Base-by-base conservation (phyloP, 2,113 vertebrate genomes). In the Sapayoa aenigma region DNA sequence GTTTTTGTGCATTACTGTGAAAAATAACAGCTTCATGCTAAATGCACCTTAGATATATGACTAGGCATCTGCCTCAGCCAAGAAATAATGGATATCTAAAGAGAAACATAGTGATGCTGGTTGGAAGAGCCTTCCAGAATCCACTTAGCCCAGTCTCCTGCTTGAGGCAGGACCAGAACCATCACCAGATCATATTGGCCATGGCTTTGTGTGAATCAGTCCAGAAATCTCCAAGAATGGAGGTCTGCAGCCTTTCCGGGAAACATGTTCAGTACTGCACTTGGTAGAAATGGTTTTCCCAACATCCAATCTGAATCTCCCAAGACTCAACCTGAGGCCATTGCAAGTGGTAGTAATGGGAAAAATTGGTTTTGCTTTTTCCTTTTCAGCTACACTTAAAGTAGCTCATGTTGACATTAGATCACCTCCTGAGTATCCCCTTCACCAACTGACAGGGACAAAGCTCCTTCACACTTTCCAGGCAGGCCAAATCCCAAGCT, bases 301-400 rank as follows among this genome's bases (percentile, higher is more conserved):
- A 47, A 0, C 8, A 23, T 25, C 27, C 15, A 21, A 19, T 8
- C 35, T 67, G 20, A 50, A 68, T 14, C 3, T 68, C 53, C 6
- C 30, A 72, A 23, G 7, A 24, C 46, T 80, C 20, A 46, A 14
- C 20, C 28, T 68, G 35, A 28, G 28, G 1, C 35, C 17, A 11
- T 7, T 80, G 20, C 4, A 20, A 35, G 12, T 28, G 12, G 1
- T 8, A 52, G 3, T 6, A 15, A 52, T 24, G 23, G 56, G 16
- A 4, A 66, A 73, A 52, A 12, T 2, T 11, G 9, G 1, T 10
- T 3, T 7, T 3, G 0, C 23, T 35, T 71, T 60, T 69, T 28
- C 1, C 2, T 44, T 62, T 69, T 5, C 28, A 80, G 10, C 11
- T 41, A 4, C 6, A 1, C 3, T 87, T 89, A 27, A 62, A 41